Conservation (phyloP, 2,888 invertebrate genomes). For the Cyrtodaria siliqua region DNA sequence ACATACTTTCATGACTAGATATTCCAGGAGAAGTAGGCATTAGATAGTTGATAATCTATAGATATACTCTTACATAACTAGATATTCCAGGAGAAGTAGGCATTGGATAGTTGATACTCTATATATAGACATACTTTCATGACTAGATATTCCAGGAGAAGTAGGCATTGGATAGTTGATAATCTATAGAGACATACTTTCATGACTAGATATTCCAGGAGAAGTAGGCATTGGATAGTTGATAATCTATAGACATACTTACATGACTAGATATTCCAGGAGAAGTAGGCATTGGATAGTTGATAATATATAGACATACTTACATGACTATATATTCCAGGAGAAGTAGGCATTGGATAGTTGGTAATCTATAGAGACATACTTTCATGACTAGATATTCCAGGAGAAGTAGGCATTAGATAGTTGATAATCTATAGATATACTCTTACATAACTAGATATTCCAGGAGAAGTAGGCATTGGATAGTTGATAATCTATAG, state of each 20-base stretch:
- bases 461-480: neutral
- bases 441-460: conserved; percentile 50
- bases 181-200: neutral
- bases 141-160: conserved; percentile 24
- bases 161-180: conserved; percentile 18
- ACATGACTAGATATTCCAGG: conserved; percentile 63
- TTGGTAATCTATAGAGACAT: conserved; percentile 10
- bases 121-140: conserved; percentile 38
- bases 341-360: conserved; percentile 14
- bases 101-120: no score
- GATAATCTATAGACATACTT: conserved; percentile 20
- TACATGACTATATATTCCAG: conserved; percentile 64
- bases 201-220: no score
- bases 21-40: conserved; percentile 5
- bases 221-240: no score
- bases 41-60: conserved; percentile 13
- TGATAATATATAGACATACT: conserved; percentile 22
- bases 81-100: no score
- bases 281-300: conserved; percentile 18
- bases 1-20: conserved; percentile 16
- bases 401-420: conserved; percentile 23
- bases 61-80: no score
- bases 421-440: conserved; percentile 14
- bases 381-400: conserved; percentile 65
- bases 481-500: conserved; percentile 13